Evolutionary conservation across 2,888 invertebrate genomes (phyloP), one percentile per base, ranked within the genome.

Genomic region (Cremastobaeus sp.): DNA sequence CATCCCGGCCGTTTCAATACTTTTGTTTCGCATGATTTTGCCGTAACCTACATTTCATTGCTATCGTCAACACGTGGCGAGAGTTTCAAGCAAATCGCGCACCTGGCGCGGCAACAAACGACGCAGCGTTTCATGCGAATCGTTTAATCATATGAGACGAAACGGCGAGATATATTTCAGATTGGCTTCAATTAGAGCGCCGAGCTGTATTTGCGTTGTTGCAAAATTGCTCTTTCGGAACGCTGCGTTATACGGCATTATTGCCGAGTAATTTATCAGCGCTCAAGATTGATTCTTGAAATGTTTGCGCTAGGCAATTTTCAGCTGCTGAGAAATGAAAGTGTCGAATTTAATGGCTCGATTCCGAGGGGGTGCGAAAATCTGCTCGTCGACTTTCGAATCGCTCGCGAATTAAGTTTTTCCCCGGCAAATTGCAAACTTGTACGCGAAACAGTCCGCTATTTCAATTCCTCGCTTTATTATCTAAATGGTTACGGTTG

Each of bases 51-150:
- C 69, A 64, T 74, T 70, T 59, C 71, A 52, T 59, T 39, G 50
- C 64, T 39, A 64, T 65, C 48, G 55, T 20, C 48, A 39, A 64
- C 45, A 68, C 60, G 62, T 48, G 62, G 68, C 50, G 73, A 64
- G 68, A 43, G 64, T 70, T 48, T 65, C 35, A 65, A 70, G 69
- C 65, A 43, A 72, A 48, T n/a, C 43, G 21, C 20, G 66, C 70
- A 74, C 70, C 70, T 74, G 70, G 70, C 34, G 70, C 66, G 1
- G 28, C 43, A 70, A 74, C 74, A 37, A 69, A 68, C 68, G 55
- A 37, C 34, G 48, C 34, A 14, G 59, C 52, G 47, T 52, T 59
- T 59, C 55, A 59, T 50, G 32, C 35, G 41, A 32, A 66, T 41
- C 35, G 60, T 62, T 72, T 72, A 66, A 72, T 66, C 60, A 66